Conservation (phyloP, 1,140 invertebrate species). For the Limonius californicus region DNA sequence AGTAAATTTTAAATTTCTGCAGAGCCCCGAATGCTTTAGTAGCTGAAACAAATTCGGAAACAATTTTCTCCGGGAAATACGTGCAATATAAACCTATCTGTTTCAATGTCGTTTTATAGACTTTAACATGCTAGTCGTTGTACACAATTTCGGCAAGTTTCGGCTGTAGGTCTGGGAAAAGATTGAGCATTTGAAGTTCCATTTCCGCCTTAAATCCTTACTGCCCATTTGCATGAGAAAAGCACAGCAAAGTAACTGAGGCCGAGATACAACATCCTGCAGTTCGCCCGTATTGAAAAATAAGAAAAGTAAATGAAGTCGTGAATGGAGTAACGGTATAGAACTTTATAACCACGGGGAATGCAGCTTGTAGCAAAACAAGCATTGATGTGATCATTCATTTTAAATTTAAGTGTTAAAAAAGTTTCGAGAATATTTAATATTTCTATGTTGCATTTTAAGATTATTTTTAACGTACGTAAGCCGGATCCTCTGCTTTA, state of each 20-base stretch:
- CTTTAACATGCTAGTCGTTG: background rate
- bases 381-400: too few relatives aligned
- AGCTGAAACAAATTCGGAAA: too few relatives aligned
- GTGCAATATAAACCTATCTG: too few relatives aligned
- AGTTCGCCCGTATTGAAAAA: background rate
- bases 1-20: too few relatives aligned
- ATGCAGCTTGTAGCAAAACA: too few relatives aligned
- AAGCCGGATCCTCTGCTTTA: too few relatives aligned
- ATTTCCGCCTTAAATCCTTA: conserved; percentile 1
- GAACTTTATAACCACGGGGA: background rate
- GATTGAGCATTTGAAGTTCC: conserved; percentile 1
- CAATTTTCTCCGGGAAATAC: too few relatives aligned
- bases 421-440: too few relatives aligned
- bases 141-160: background rate
- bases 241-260: background rate
- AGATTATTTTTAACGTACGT: too few relatives aligned
- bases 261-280: background rate
- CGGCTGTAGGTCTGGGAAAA: background rate
- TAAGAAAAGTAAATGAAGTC: background rate
- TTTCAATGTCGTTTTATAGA: background rate
- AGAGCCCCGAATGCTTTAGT: too few relatives aligned
- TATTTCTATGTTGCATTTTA: too few relatives aligned
- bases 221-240: background rate
- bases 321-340: background rate
- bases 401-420: too few relatives aligned